Percentiles rank a stretch among this genome's conserved stretches.
Evolutionary conservation across 2,113 vertebrate species (phyloP).

Genomic region (Pterophyllum scalare): DNA sequence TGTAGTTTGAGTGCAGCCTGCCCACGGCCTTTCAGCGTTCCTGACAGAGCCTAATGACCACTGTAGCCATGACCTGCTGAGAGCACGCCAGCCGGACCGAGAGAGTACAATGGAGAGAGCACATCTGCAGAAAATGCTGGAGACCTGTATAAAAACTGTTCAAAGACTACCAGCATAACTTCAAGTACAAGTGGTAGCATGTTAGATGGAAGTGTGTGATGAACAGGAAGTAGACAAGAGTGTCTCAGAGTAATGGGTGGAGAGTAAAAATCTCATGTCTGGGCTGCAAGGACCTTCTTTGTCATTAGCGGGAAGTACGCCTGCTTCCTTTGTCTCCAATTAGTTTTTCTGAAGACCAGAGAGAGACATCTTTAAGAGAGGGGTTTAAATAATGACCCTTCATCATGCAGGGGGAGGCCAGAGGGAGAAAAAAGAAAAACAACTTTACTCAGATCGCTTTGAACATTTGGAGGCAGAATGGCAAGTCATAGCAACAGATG

Average conservation of each 20-base stretch:
- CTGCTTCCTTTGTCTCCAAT: slow-evolving; percentile 82
- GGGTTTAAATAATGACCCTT: slow-evolving; percentile 82
- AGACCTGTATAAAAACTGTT: background rate
- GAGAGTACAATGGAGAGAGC: background rate
- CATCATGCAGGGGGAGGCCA: slow-evolving; percentile 70
- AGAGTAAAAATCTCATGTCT: slow-evolving; percentile 68
- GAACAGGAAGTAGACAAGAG: slow-evolving; percentile 41
- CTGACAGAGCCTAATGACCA: slow-evolving; percentile 59
- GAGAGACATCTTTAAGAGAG: slow-evolving; percentile 78
- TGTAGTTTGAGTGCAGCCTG: slow-evolving; percentile 30
- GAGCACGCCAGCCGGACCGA: slow-evolving; percentile 26
- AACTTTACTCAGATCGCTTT: slow-evolving; percentile 64
- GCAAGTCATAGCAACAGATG: slow-evolving; percentile 68
- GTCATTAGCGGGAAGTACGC: slow-evolving; percentile 77
- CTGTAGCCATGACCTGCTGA: slow-evolving; percentile 59
- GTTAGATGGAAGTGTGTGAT: slow-evolving; percentile 38
- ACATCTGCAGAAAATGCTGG: background rate
- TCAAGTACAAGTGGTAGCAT: slow-evolving; percentile 19
- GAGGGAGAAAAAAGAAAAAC: slow-evolving; percentile 68
- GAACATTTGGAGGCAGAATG: slow-evolving; percentile 68
- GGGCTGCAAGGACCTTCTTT: slow-evolving; percentile 64
- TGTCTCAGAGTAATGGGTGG: slow-evolving; percentile 49
- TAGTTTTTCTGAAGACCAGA: slow-evolving; percentile 77
- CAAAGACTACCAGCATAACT: background rate
- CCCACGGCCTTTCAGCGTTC: slow-evolving; percentile 30